These are phyloP conservation scores for Siderastrea radians DNA, from an alignment of 92 coral and sea anemone genomes.

Conservation along the genomic window DNA sequence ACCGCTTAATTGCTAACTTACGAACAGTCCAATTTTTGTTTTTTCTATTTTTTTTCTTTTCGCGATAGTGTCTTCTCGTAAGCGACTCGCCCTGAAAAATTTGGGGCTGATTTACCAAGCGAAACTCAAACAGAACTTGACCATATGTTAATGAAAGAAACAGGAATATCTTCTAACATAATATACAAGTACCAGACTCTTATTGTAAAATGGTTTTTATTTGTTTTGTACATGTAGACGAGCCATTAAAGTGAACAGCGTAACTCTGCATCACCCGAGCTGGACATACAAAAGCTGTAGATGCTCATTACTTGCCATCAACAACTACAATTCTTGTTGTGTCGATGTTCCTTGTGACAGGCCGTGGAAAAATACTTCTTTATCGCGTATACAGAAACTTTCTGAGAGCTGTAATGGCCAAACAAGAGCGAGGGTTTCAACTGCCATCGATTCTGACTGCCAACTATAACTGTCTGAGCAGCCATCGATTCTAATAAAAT, in stretches of 20 bases:
- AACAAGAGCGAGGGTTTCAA: too few relatives aligned
- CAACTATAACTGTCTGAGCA: too few relatives aligned
- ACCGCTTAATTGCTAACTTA: too few relatives aligned
- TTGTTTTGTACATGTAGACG: constrained; percentile 12
- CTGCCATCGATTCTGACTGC: too few relatives aligned
- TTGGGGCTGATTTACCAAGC: background rate
- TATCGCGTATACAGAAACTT: background rate
- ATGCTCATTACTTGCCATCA: too few relatives aligned
- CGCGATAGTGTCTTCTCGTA: too few relatives aligned
- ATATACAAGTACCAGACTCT: background rate
- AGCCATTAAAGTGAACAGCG: constrained; percentile 6
- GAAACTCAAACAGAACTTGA: background rate
- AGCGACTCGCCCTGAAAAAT: too few relatives aligned
- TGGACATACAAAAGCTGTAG: background rate
- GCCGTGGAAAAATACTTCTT: background rate
- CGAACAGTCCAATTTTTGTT: too few relatives aligned
- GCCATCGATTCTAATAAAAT: too few relatives aligned
- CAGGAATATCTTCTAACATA: background rate
- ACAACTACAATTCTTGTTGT: too few relatives aligned
- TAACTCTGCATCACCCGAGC: background rate
- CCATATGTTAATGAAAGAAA: background rate
- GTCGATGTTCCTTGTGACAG: too few relatives aligned
- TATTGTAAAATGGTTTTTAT: background rate
- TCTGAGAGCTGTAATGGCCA: background rate
- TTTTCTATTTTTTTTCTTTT: too few relatives aligned